These are phyloP conservation scores for Stylophora pistillata DNA, from an alignment of 64 coral and sea anemone genomes.

Conservation along the genomic window DNA sequence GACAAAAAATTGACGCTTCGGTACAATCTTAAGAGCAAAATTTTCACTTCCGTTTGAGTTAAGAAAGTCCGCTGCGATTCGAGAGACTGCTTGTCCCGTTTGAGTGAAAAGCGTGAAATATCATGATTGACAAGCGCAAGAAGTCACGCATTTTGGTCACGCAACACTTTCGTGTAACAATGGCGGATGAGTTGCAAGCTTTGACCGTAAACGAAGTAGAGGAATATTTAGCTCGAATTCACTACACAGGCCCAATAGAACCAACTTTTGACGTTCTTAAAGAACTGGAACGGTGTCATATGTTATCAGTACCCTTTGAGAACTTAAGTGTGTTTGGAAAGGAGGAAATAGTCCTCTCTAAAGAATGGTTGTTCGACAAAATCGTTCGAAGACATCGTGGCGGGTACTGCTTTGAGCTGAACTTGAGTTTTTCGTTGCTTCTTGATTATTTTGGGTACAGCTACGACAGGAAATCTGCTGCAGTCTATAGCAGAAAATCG, in stretches of 20 bases:
- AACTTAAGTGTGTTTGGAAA: slow-evolving; percentile 58
- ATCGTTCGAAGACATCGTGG: slow-evolving; percentile 56
- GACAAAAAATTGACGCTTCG: too few relatives aligned
- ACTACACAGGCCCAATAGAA: slow-evolving; percentile 20
- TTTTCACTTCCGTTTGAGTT: too few relatives aligned
- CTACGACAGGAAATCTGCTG: background rate
- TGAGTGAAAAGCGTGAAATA: too few relatives aligned
- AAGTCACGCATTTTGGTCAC: background rate
- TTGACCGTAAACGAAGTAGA: background rate
- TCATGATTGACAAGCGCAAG: too few relatives aligned
- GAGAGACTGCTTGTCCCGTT: too few relatives aligned
- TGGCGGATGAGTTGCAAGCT: background rate
- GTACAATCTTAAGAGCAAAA: too few relatives aligned
- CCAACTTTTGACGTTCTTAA: slow-evolving; percentile 11
- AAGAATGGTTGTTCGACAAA: slow-evolving; percentile 62
- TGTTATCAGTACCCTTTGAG: slow-evolving; percentile 52
- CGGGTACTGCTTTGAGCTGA: slow-evolving; percentile 63
- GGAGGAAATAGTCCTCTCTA: slow-evolving; percentile 20
- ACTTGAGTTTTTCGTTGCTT: slow-evolving; percentile 42
- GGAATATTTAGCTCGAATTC: slow-evolving; percentile 56
- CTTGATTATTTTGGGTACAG: slow-evolving; percentile 47
- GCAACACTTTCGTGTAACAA: background rate
- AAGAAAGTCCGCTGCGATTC: too few relatives aligned
- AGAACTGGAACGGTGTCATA: slow-evolving; percentile 43
- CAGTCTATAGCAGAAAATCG: background rate